Evolutionary conservation across 2,113 vertebrate genomes (phyloP), one percentile per base, ranked within the genome.

Genomic region (Hippocampus abdominalis): DNA sequence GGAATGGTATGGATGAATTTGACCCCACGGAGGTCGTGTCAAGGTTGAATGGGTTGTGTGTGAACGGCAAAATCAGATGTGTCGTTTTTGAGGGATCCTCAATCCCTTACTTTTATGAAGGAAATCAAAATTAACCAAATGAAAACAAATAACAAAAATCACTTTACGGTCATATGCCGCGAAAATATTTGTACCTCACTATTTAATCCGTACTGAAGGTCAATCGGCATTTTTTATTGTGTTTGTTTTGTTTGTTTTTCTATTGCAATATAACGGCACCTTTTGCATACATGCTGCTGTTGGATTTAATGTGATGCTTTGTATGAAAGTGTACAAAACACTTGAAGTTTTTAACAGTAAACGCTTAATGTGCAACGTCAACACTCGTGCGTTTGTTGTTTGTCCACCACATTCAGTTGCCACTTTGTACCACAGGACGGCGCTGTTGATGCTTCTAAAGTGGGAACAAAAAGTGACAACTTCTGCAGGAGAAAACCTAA

Each of bases 271-370:
- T 63, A 40, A 42, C 12, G 36, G 36, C 5, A 63, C 61, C n/a
- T 21, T 39, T 2, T 63, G 40, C 25, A 46, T 13, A 46, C n/a
- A 25, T 25, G 20, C 57, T 60, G 6, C 32, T 20, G 8, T 29
- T 23, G 10, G 27, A 32, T 60, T 23, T 11, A 23, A 54, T 54
- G 51, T 54, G 51, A 23, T 54, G 21, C 21, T 54, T 32, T 60
- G 57, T 32, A 27, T 27, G 62, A 23, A 60, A 32, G 11, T 57
- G 25, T 27, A 15, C 21, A 42, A 12, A 27, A 23, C n/a, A 23
- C 36, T 44, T 64, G 62, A 62, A 12, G 27, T 46, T 64, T 64
- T 27, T 64, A 25, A 27, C 63, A 64, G 63, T 46, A 64, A 64
- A 64, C 9, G 61, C 62, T 42, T 21, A 44, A 64, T 42, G 39